Conservation (phyloP, 2,888 invertebrate species). For the Emmelina monodactyla region DNA sequence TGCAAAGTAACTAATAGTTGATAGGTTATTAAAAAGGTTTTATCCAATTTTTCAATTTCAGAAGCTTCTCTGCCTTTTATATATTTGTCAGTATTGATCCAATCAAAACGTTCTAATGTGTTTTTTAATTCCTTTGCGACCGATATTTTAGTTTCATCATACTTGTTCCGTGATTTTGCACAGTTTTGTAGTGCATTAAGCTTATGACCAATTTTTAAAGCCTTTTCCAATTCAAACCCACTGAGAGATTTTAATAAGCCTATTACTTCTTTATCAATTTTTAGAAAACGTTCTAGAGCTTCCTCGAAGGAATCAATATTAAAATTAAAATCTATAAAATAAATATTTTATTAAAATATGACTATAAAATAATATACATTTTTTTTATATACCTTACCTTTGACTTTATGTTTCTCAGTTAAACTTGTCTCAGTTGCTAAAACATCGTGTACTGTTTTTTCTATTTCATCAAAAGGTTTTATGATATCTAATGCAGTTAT, state of each 20-base stretch:
- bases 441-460: constrained; percentile 28
- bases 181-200: constrained; percentile 20
- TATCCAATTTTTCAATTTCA: constrained; percentile 23
- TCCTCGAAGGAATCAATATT: constrained; percentile 31
- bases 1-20: constrained; percentile 27
- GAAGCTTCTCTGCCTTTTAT: constrained; percentile 20
- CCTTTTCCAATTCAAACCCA: constrained; percentile 20
- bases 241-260: constrained; percentile 16
- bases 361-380: not conserved
- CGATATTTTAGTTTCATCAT: too few species aligned
- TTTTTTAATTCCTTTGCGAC: constrained; percentile 20
- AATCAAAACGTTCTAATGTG: constrained; percentile 27
- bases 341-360: constrained; percentile 3
- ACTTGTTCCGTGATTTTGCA: too few species aligned
- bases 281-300: constrained; percentile 26
- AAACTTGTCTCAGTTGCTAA: constrained; percentile 21
- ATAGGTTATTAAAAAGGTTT: constrained; percentile 24
- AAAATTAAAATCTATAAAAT: constrained; percentile 37
- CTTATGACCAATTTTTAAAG: constrained; percentile 23
- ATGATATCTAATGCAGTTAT: constrained; percentile 26
- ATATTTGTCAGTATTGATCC: constrained; percentile 25
- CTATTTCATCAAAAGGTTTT: constrained; percentile 33
- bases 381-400: constrained; percentile 8
- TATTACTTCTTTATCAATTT: constrained; percentile 22
- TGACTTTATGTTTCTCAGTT: constrained; percentile 18